Conservation (phyloP, 2,113 vertebrate species). For the Pomatostomus ruficeps region DNA sequence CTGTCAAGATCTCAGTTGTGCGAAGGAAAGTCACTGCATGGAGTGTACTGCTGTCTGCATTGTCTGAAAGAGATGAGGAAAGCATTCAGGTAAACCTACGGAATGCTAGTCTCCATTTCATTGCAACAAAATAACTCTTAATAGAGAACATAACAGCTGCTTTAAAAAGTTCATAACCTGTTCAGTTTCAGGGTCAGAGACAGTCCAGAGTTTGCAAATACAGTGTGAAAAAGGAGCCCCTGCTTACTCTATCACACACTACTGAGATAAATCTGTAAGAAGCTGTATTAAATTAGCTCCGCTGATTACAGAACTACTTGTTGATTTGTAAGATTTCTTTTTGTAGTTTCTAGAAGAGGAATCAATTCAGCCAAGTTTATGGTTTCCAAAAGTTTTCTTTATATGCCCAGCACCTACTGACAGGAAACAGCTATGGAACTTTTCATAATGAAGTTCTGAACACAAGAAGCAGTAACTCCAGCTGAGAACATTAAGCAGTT, state of each 20-base stretch:
- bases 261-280: not conserved
- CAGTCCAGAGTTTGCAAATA: not conserved
- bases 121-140: not conserved
- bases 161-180: not conserved
- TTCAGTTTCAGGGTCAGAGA: not conserved
- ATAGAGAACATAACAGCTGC: not conserved
- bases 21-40: slow-evolving; percentile 91
- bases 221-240: not conserved
- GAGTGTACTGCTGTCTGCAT: slow-evolving; percentile 95
- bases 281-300: not conserved
- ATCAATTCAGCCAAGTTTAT: not conserved
- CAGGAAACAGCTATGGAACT: not conserved
- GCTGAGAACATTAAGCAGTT: not conserved
- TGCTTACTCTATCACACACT: not conserved
- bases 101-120: not conserved
- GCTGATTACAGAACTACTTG: not conserved
- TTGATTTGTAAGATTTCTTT: not conserved
- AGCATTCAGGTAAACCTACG: not conserved
- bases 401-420: not conserved
- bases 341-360: not conserved
- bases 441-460: not conserved
- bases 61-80: slow-evolving; percentile 74
- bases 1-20: slow-evolving; percentile 91
- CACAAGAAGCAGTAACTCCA: not conserved
- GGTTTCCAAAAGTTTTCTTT: not conserved